Evolutionary conservation across 2,113 vertebrate genomes (phyloP).

Genomic region (Platysternon megacephalum): DNA sequence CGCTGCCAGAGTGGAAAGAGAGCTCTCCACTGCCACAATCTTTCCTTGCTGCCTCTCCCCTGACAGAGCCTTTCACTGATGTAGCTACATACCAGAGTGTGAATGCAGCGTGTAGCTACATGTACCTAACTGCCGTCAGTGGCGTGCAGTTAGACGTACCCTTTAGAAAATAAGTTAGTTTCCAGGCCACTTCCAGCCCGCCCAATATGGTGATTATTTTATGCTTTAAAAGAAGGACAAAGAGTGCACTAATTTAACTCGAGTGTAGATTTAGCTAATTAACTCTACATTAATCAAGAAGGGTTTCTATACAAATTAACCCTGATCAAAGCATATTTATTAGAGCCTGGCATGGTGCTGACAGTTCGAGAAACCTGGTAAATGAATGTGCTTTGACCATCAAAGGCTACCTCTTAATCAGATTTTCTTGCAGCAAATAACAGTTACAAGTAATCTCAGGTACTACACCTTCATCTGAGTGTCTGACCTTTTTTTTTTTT

Average conservation of each 20-base stretch:
- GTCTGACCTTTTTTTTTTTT: not conserved
- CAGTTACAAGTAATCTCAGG: not conserved
- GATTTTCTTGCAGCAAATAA: not conserved
- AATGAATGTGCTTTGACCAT: not conserved
- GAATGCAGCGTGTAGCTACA: too few relatives aligned
- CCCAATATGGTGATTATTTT: not conserved
- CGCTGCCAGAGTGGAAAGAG: too few relatives aligned
- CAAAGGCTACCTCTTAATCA: not conserved
- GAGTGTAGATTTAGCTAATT: not conserved
- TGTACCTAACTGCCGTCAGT: too few relatives aligned
- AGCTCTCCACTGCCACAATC: too few relatives aligned
- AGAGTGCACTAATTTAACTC: not conserved
- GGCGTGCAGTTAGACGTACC: not conserved
- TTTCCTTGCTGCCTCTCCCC: not conserved
- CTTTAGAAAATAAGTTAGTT: not conserved
- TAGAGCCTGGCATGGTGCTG: not conserved
- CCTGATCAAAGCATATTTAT: not conserved
- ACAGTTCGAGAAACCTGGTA: not conserved
- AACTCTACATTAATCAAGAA: not conserved
- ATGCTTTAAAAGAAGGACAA: not conserved
- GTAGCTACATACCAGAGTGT: not conserved
- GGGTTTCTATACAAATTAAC: not conserved
- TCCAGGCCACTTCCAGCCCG: not conserved
- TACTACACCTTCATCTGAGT: not conserved
- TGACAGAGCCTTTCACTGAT: not conserved